These are phyloP conservation scores for Hyphantria cunea DNA, from an alignment of 1,140 invertebrate species.

Conservation along the genomic window DNA sequence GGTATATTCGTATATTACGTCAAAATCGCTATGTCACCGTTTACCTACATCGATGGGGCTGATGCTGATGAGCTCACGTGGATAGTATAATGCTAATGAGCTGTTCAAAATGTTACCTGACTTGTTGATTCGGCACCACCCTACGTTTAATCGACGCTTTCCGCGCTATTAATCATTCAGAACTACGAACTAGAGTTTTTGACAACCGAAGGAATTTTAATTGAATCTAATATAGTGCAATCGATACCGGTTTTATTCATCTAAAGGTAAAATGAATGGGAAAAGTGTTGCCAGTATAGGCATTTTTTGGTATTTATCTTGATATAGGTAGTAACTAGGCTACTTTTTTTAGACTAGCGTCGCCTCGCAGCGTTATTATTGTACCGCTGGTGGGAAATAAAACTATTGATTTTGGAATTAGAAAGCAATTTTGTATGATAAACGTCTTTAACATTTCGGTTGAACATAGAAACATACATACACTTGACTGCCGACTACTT, in stretches of 20 bases:
- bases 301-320: no score
- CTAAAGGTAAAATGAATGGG: slow-evolving; percentile 18
- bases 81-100: slow-evolving; percentile 56
- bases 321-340: no score
- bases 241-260: slow-evolving; percentile 17
- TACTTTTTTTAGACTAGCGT: no score
- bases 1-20: no score
- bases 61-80: slow-evolving; percentile 49
- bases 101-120: slow-evolving; percentile 23
- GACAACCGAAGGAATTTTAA: slow-evolving; percentile 29
- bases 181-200: slow-evolving; percentile 15
- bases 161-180: slow-evolving; percentile 28
- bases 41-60: slow-evolving; percentile 40
- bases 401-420: no score
- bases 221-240: slow-evolving; percentile 23
- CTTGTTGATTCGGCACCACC: slow-evolving; percentile 1
- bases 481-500: no score
- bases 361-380: no score
- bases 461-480: no score
- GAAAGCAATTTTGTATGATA: no score
- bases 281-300: not conserved
- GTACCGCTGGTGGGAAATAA: no score
- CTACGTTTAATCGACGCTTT: slow-evolving; percentile 16
- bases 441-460: no score
- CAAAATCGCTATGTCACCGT: slow-evolving; percentile 46